Evolutionary conservation across 2,797 vertebrate species (phyloP).

Genomic region (Aeoliscus strigatus): DNA sequence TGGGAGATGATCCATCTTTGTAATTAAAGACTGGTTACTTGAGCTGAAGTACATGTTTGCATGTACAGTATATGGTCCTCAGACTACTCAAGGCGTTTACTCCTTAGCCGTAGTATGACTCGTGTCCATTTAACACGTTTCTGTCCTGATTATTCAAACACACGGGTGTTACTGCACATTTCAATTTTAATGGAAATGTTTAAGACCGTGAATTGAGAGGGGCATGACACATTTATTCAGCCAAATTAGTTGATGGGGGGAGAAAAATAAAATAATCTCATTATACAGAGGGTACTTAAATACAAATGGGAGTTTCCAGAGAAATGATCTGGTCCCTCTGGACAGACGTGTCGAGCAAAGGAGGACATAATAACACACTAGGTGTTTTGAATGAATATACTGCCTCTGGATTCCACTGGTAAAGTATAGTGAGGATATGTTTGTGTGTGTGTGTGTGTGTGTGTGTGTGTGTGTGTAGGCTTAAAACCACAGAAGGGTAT

Average conservation of each 20-base stretch:
- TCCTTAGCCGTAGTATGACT: too few species aligned
- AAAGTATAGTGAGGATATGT: conserved; percentile 31
- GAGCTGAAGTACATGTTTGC: background rate
- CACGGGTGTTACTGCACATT: conserved; percentile 52
- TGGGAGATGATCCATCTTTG: conserved; percentile 18
- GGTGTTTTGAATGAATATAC: too few species aligned
- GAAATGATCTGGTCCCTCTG: conserved; percentile 58
- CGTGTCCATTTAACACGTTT: too few species aligned
- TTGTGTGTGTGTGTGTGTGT: conserved; percentile 11
- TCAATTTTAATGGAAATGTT: conserved; percentile 66
- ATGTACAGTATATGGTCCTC: too few species aligned
- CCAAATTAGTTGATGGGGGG: conserved; percentile 40
- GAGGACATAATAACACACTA: too few species aligned
- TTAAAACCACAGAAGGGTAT: conserved; percentile 17
- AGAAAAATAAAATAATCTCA: conserved; percentile 47
- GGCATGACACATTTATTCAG: conserved; percentile 52
- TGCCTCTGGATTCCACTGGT: too few species aligned
- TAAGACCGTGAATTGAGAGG: conserved; percentile 65
- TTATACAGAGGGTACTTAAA: conserved; percentile 50
- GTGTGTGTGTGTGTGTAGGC: conserved; percentile 9
- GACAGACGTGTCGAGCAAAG: conserved; percentile 53
- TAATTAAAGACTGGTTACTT: conserved; percentile 29
- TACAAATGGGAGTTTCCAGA: conserved; percentile 60
- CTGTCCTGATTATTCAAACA: conserved; percentile 30
- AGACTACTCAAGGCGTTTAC: too few species aligned